Conservation (phyloP, 2,888 invertebrate genomes). For the Seira ritae region DNA sequence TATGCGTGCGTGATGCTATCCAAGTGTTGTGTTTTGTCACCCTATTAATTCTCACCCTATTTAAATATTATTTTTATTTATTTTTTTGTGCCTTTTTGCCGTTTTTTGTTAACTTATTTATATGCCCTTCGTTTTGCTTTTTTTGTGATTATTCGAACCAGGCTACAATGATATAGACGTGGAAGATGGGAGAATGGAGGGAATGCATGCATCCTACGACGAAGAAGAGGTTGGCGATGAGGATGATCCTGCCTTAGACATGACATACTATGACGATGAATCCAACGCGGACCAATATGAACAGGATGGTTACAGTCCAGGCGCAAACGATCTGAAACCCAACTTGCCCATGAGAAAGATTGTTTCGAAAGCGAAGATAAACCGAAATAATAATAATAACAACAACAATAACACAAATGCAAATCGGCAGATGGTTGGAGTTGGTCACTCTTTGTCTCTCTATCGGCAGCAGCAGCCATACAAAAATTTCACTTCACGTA, state of each 20-base stretch:
- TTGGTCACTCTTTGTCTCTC: conserved; percentile 63
- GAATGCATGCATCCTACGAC: conserved; percentile 37
- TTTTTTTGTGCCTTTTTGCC: conserved; percentile 49
- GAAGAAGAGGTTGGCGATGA: conserved; percentile 37
- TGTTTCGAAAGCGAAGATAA: conserved; percentile 35
- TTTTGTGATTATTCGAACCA: conserved; percentile 49
- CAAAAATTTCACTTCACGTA: conserved; percentile 62
- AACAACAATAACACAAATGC: conserved; percentile 57
- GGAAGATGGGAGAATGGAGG: conserved; percentile 48
- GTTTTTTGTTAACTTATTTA: conserved; percentile 42
- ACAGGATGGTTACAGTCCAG: neutral
- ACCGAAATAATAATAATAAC: conserved; percentile 49
- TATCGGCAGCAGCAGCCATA: conserved; percentile 56
- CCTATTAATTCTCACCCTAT: conserved; percentile 21
- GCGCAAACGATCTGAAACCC: conserved; percentile 26
- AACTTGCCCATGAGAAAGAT: conserved; percentile 45
- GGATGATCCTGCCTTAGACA: conserved; percentile 31
- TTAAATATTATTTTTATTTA: conserved; percentile 41
- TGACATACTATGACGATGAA: conserved; percentile 46
- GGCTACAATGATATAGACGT: conserved; percentile 60
- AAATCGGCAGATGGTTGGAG: conserved; percentile 44
- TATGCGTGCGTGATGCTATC: conserved; percentile 45
- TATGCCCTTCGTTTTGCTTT: conserved; percentile 2
- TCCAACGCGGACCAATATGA: conserved; percentile 27
- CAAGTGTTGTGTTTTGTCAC: conserved; percentile 16